Conservation (phyloP, 1,140 invertebrate genomes). For the Drosophila jambulina region DNA sequence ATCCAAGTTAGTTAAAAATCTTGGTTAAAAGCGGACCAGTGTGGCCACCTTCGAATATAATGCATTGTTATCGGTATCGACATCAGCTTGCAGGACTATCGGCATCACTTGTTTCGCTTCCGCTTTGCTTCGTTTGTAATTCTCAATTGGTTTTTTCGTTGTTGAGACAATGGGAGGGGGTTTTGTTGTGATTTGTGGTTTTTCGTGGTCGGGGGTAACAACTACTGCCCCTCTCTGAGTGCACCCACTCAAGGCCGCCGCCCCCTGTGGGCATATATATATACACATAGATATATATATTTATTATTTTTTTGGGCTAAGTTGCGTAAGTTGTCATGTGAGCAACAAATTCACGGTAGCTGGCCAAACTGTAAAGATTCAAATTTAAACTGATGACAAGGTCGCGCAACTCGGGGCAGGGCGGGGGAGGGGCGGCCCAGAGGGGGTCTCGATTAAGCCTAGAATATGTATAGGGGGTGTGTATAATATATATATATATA, state of each 20-base stretch:
- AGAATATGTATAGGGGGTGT: slow-evolving; percentile 52
- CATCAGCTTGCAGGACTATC: slow-evolving; percentile 19
- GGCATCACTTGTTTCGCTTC: slow-evolving; percentile 33
- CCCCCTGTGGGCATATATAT: slow-evolving; percentile 4
- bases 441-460: slow-evolving; percentile 30
- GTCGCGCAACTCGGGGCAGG: slow-evolving; percentile 28
- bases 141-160: slow-evolving; percentile 74
- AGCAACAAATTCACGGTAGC: slow-evolving; percentile 66
- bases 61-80: not conserved
- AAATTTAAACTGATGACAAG: slow-evolving; percentile 81
- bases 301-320: not conserved
- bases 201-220: slow-evolving; percentile 18
- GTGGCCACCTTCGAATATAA: not conserved
- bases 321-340: slow-evolving; percentile 63
- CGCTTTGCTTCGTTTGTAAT: slow-evolving; percentile 38
- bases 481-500: slow-evolving; percentile 37
- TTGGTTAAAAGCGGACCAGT: not conserved
- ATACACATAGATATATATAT: not conserved
- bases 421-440: slow-evolving; percentile 23
- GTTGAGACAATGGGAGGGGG: slow-evolving; percentile 50
- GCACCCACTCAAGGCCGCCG: slow-evolving; percentile 19
- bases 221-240: slow-evolving; percentile 34
- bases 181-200: not conserved
- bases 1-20: too few species aligned
- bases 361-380: slow-evolving; percentile 72